These are phyloP conservation scores for Poecilobothrus nobilitatus DNA, from an alignment of 2,888 invertebrate species.

Conservation along the genomic window DNA sequence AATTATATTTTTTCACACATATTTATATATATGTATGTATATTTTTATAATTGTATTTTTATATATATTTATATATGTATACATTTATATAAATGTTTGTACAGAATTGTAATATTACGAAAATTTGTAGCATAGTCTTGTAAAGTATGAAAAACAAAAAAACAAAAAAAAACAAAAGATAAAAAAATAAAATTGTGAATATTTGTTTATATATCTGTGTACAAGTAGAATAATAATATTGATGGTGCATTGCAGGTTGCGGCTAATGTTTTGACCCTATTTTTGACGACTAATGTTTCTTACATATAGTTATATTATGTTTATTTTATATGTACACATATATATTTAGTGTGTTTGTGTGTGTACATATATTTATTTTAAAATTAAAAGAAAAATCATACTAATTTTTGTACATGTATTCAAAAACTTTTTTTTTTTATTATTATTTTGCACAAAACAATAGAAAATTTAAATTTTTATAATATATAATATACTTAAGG, in stretches of 20 bases:
- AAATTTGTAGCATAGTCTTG: too few species aligned
- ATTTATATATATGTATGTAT: too few species aligned
- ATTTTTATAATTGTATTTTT: too few species aligned
- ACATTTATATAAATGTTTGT: too few species aligned
- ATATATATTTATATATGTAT: too few species aligned
- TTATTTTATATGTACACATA: neutral
- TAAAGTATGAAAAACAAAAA: neutral
- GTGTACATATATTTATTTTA: too few species aligned
- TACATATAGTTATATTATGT: neutral
- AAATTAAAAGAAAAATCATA: neutral
- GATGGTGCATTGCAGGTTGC: constrained; percentile 44
- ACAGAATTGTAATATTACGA: too few species aligned
- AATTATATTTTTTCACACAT: neutral
- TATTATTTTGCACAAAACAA: too few species aligned
- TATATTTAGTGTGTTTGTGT: neutral
- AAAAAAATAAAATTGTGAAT: neutral
- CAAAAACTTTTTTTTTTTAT: neutral
- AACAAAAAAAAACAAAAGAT: neutral
- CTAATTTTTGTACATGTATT: neutral
- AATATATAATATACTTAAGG: too few species aligned
- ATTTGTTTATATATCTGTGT: neutral
- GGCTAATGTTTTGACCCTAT: constrained; percentile 44
- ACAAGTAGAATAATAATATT: neutral
- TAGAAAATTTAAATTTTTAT: too few species aligned
- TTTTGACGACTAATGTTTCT: constrained; percentile 21